These are phyloP conservation scores for Ctenomys sociabilis DNA, from an alignment of 2,113 vertebrate species.

Conservation along the genomic window DNA sequence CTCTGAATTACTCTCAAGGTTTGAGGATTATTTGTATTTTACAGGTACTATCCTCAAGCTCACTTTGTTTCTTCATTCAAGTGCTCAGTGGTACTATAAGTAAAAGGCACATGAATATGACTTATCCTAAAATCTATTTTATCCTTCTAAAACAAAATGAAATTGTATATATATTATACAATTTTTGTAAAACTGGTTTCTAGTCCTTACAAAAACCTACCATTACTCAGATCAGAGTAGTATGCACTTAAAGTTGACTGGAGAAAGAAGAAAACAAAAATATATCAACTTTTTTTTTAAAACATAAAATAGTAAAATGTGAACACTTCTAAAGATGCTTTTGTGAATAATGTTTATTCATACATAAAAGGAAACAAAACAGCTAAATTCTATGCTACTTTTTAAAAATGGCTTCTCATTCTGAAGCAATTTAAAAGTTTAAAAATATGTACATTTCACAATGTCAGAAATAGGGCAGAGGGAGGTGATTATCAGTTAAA, in stretches of 20 bases:
- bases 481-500: neutral
- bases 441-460: constrained; percentile 42
- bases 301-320: neutral
- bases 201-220: constrained; percentile 25
- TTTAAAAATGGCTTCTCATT: neutral
- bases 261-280: constrained; percentile 17
- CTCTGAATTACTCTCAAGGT: constrained; percentile 20
- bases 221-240: neutral
- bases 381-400: constrained; percentile 2
- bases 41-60: neutral
- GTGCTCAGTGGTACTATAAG: neutral
- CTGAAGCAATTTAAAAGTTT: constrained; percentile 41
- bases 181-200: constrained; percentile 51
- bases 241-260: neutral
- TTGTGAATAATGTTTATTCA: neutral
- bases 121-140: neutral
- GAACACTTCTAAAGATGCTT: neutral
- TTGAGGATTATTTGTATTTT: neutral
- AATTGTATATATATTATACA: too few species aligned
- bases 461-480: neutral
- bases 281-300: neutral
- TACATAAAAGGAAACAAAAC: neutral
- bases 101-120: neutral
- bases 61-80: neutral
- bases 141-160: constrained; percentile 5